Evolutionary conservation across 2,888 invertebrate genomes (phyloP), one percentile per base, ranked within the genome.

Genomic region (Stenichneumon culpator): DNA sequence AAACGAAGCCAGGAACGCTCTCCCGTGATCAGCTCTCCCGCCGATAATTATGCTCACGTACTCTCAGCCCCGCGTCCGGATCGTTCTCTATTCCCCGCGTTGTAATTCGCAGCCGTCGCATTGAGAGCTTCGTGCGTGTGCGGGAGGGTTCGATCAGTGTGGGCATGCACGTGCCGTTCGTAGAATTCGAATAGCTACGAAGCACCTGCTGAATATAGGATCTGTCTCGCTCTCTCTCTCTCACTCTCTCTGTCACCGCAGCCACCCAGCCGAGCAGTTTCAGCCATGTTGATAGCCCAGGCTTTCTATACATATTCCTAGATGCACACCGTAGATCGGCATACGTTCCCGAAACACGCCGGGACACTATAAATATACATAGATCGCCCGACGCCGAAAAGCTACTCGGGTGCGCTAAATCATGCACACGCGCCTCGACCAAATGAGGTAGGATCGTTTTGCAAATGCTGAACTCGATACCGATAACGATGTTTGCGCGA

Each of bases 401-500:
- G 63, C 65, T 67, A 25, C 52, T 47, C 44, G 36, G 16, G 67
- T 57, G 54, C 28, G 22, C 65, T 80, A 77, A 84, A 84, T 77
- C 75, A 84, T 73, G 57, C 60, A 68, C 50, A 65, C 57, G 47
- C 70, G 70, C 39, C 9, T 14, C 28, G 22, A 70, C 36, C 81
- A 75, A 82, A 82, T 82, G 74, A 74, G 78, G 74, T 74, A 47
- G 78, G 70, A 83, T 54, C 73, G 74, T 78, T 74, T 84, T 74
- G 79, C 79, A 79, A 74, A 79, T 60, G 54, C 69, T 47, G 57
- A 9, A 65, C 36, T 70, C 67, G 65, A 75, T 85, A 79, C 70
- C 82, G 82, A 82, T 85, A 85, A 85, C 82, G 74, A 82, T 82
- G 79, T 82, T 85, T 85, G 70, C 70, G 25, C 7, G 70, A 85